phyloP scores from a whole-genome alignment of 2,797 vertebrate species.

The Gouania willdenowi region DNA sequence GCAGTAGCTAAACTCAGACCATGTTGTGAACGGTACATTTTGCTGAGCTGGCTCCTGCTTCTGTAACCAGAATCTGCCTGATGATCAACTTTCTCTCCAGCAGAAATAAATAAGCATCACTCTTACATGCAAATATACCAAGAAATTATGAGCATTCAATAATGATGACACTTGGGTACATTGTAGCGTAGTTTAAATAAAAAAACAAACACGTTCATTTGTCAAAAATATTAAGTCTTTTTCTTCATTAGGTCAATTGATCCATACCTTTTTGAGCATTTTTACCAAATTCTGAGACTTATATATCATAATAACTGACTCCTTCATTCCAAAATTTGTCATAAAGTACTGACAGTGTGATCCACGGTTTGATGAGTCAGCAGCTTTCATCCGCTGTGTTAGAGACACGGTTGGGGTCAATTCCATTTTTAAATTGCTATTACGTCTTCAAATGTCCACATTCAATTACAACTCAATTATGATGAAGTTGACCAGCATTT shows the following conservation, averaged over 20 bases:
- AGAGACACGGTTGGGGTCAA: too few relatives aligned
- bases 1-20: slow-evolving; percentile 49
- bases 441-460: too few relatives aligned
- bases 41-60: slow-evolving; percentile 71
- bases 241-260: slow-evolving; percentile 3
- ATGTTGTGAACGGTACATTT: slow-evolving; percentile 64
- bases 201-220: slow-evolving; percentile 1
- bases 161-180: slow-evolving; percentile 56
- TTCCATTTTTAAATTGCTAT: too few relatives aligned
- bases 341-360: slow-evolving; percentile 24
- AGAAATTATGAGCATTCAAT: slow-evolving; percentile 33
- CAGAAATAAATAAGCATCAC: slow-evolving; percentile 51
- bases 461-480: too few relatives aligned
- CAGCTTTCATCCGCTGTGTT: slow-evolving; percentile 40
- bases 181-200: slow-evolving; percentile 19
- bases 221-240: not conserved
- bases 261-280: slow-evolving; percentile 4
- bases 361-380: slow-evolving; percentile 49
- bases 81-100: slow-evolving; percentile 72
- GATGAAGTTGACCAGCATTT: too few relatives aligned
- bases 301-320: slow-evolving; percentile 16
- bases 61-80: slow-evolving; percentile 72
- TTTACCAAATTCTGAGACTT: slow-evolving; percentile 14
- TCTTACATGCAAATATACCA: slow-evolving; percentile 6
- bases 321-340: slow-evolving; percentile 36